Conservation (phyloP, 2,888 invertebrate species). For the Nephrotoma appendiculata region DNA sequence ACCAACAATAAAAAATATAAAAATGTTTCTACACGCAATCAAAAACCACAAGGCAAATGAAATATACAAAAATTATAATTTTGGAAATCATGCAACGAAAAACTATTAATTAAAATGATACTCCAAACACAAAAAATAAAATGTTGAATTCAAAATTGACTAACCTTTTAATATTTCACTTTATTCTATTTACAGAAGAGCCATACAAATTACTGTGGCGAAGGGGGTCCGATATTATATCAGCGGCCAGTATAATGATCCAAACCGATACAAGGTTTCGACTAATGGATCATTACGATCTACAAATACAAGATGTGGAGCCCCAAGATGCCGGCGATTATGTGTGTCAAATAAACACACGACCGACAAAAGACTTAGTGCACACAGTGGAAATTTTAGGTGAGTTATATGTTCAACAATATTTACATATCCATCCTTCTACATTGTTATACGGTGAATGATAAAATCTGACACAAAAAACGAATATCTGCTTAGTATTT, state of each 20-base stretch:
- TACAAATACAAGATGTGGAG: constrained; percentile 54
- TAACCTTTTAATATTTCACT: constrained; percentile 3
- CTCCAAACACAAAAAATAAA: neutral
- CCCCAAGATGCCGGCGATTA: constrained; percentile 54
- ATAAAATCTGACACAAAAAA: neutral
- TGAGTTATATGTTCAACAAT: constrained; percentile 18
- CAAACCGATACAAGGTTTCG: constrained; percentile 51
- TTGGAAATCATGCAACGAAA: neutral
- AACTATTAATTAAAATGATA: neutral
- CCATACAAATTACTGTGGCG: constrained; percentile 53
- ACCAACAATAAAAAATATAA: neutral
- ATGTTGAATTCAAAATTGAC: neutral
- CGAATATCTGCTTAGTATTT: neutral
- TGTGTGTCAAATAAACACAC: constrained; percentile 58
- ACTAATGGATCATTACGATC: constrained; percentile 53
- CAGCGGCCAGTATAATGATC: constrained; percentile 58
- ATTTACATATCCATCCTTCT: neutral
- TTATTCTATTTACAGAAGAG: constrained; percentile 31
- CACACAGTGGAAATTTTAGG: constrained; percentile 55
- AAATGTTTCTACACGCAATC: neutral
- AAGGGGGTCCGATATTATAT: constrained; percentile 52
- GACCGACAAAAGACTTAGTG: constrained; percentile 50
- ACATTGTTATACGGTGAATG: neutral
- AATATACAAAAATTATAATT: neutral
- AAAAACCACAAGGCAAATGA: neutral